Conservation (phyloP, 2,888 invertebrate species). For the Trichopria drosophilae region DNA sequence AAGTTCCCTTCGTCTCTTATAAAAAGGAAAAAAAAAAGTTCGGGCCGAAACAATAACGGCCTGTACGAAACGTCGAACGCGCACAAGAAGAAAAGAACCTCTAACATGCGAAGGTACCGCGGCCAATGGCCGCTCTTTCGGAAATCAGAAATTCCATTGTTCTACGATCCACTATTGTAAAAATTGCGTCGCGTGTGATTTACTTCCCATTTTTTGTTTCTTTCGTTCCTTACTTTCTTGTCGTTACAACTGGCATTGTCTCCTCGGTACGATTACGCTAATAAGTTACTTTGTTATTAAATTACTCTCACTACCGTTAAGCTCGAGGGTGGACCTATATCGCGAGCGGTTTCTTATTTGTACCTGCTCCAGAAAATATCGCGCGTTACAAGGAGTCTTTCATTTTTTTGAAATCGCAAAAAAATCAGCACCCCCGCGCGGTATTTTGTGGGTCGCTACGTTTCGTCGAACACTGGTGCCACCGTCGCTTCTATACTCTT, state of each 20-base stretch:
- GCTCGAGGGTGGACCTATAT: neutral
- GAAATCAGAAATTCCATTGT: no score
- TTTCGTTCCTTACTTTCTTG: constrained; percentile 21
- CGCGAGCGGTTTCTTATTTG: neutral
- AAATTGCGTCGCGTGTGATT: no score
- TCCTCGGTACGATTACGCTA: constrained; percentile 44
- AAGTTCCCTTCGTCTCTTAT: no score
- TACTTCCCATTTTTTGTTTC: constrained; percentile 31
- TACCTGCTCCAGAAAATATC: constrained; percentile 9
- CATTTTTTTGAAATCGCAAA: constrained; percentile 1
- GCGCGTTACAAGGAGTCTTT: constrained; percentile 9
- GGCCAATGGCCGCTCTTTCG: no score
- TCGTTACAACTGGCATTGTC: constrained; percentile 57
- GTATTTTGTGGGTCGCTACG: no score
- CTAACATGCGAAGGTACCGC: no score
- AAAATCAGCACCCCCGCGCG: constrained; percentile 14
- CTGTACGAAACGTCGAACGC: no score
- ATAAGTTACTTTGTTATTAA: constrained; percentile 52
- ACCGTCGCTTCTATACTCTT: constrained; percentile 31
- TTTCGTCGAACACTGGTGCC: neutral
- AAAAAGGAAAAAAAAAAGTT: no score
- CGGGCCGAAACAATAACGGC: no score
- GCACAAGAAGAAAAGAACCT: no score
- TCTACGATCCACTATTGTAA: no score
- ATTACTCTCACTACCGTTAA: constrained; percentile 50